Evolutionary conservation across 2,888 invertebrate species (phyloP).

Genomic region (Exephanes ischioxanthus): DNA sequence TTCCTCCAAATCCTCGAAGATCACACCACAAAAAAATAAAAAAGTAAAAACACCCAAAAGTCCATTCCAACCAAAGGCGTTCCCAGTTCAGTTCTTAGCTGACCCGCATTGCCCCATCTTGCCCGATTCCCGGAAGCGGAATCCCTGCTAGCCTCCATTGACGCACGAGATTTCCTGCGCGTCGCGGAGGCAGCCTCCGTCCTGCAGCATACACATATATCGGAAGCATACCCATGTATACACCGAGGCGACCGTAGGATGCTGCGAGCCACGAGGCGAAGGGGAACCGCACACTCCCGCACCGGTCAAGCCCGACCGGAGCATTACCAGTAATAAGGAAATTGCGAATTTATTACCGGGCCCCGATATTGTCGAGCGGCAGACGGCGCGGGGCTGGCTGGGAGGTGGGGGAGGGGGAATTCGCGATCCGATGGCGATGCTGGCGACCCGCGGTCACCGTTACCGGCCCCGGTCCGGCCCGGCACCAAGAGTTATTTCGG

Average conservation of each 20-base stretch:
- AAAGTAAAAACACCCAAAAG: background rate
- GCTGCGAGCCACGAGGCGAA: background rate
- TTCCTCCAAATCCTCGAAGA: background rate
- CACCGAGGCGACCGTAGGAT: background rate
- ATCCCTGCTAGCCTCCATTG: background rate
- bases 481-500: conserved; percentile 83
- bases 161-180: conserved; percentile 6
- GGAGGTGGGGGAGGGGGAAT: conserved; percentile 50
- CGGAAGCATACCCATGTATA: conserved; percentile 12
- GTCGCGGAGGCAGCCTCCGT: background rate
- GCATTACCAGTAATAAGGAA: conserved; percentile 85
- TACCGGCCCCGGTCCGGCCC: conserved; percentile 57
- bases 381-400: conserved; percentile 55
- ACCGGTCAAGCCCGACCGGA: conserved; percentile 79
- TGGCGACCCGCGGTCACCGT: conserved; percentile 58
- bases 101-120: background rate
- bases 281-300: conserved; percentile 65
- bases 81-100: background rate
- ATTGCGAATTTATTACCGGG: conserved; percentile 85
- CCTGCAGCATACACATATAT: background rate
- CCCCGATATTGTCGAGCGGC: conserved; percentile 80
- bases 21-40: background rate
- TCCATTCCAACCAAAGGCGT: background rate
- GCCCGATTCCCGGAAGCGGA: background rate
- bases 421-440: conserved; percentile 57